Conservation (phyloP, 2,113 vertebrate species). For the Phaethon lepturus region DNA sequence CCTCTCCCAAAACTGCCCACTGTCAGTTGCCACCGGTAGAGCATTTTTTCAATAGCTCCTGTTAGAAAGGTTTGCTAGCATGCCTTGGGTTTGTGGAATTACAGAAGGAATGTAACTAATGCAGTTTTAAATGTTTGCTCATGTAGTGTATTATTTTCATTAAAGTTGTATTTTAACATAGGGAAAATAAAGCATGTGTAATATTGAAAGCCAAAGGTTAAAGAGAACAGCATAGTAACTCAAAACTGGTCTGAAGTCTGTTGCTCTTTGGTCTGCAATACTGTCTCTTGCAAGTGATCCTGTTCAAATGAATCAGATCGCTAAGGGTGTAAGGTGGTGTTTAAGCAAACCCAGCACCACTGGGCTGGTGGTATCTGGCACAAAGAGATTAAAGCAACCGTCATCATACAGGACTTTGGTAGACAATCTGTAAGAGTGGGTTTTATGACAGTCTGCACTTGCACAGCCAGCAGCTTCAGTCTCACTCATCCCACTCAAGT, state of each 20-base stretch:
- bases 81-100: neutral
- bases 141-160: neutral
- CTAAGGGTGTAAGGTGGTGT: neutral
- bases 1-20: neutral
- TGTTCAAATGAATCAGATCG: neutral
- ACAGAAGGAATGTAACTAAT: neutral
- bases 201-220: neutral
- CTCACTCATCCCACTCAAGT: slow-evolving; percentile 55
- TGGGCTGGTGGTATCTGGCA: neutral
- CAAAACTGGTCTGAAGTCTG: neutral
- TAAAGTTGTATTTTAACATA: neutral
- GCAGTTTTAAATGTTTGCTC: neutral
- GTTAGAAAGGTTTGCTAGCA: neutral
- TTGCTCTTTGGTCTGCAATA: neutral
- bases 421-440: neutral
- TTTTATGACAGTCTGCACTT: slow-evolving; percentile 28
- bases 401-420: neutral
- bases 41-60: neutral
- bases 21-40: neutral
- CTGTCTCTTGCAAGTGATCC: neutral
- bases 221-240: neutral
- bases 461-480: slow-evolving; percentile 23
- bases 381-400: neutral
- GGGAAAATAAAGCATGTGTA: neutral
- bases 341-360: neutral